A percentile compares a stretch with the other conserved stretches of the same genome.
Conservation (phyloP, 2,797 vertebrate genomes). For the Alauda arvensis region DNA sequence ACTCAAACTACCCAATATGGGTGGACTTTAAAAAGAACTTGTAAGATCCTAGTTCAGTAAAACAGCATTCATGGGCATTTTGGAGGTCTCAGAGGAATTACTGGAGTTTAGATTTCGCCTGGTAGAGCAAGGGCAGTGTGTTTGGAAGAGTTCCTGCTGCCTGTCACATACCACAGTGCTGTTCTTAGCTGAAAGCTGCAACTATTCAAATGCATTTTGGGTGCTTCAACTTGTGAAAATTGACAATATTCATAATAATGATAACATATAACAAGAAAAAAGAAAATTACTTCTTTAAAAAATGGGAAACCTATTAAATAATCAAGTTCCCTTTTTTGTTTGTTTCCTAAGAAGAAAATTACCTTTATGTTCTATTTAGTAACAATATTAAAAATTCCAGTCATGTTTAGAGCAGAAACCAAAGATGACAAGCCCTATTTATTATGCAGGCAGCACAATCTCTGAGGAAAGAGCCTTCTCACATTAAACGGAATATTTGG, state of each 20-base stretch:
- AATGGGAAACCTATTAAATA: background rate
- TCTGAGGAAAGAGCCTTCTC: background rate
- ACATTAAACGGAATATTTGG: background rate
- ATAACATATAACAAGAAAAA: background rate
- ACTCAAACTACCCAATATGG: accelerated
- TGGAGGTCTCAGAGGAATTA: background rate
- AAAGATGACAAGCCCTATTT: background rate
- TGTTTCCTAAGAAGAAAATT: background rate
- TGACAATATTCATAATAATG: background rate
- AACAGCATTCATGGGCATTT: background rate
- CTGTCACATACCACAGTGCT: background rate
- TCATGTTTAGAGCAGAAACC: background rate
- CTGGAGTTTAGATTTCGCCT: background rate
- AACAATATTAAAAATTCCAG: background rate
- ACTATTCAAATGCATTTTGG: background rate
- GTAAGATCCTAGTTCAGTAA: background rate
- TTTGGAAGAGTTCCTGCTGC: background rate
- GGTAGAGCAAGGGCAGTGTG: background rate
- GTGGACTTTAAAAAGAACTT: background rate
- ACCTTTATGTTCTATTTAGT: background rate
- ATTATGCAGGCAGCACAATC: background rate
- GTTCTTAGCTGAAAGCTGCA: background rate
- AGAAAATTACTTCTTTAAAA: background rate
- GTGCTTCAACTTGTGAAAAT: background rate
- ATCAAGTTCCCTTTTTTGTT: background rate